These are phyloP conservation scores for Acleris emargana DNA, from an alignment of 2,888 invertebrate species.

Conservation along the genomic window DNA sequence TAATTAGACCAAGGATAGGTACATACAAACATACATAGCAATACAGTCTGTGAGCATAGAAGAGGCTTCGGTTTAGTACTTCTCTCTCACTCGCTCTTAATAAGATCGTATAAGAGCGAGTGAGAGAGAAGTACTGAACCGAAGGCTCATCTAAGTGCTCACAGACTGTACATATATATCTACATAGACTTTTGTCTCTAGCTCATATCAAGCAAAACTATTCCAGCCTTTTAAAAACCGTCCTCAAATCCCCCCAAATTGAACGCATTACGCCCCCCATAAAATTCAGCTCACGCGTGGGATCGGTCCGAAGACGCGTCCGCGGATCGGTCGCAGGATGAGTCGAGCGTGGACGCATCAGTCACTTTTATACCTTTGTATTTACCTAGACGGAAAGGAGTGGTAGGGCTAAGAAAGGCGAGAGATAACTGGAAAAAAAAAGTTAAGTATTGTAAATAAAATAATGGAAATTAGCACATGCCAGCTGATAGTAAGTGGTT, in stretches of 20 bases:
- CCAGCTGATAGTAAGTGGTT: no score
- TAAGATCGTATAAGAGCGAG: no score
- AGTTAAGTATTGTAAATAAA: neutral
- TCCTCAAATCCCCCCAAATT: slow-evolving; percentile 16
- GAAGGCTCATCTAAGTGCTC: no score
- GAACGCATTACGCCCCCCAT: slow-evolving; percentile 16
- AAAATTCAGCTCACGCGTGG: slow-evolving; percentile 19
- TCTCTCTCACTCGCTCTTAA: no score
- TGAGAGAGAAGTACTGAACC: no score
- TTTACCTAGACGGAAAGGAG: slow-evolving; percentile 77
- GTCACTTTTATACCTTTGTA: slow-evolving; percentile 75
- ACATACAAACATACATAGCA: no score
- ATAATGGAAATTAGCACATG: no score
- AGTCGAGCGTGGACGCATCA: slow-evolving; percentile 51
- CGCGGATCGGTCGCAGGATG: slow-evolving; percentile 18
- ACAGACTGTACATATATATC: no score
- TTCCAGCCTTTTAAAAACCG: slow-evolving; percentile 15
- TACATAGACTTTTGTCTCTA: no score
- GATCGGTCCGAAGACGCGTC: slow-evolving; percentile 31
- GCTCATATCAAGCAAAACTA: slow-evolving; percentile 7
- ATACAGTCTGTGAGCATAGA: no score
- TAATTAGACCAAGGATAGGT: no score
- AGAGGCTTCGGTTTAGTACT: no score
- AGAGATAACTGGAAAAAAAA: slow-evolving; percentile 3
- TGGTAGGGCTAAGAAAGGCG: slow-evolving; percentile 47